Evolutionary conservation across 2,888 invertebrate species (phyloP).

Genomic region (Agriotes lineatus): DNA sequence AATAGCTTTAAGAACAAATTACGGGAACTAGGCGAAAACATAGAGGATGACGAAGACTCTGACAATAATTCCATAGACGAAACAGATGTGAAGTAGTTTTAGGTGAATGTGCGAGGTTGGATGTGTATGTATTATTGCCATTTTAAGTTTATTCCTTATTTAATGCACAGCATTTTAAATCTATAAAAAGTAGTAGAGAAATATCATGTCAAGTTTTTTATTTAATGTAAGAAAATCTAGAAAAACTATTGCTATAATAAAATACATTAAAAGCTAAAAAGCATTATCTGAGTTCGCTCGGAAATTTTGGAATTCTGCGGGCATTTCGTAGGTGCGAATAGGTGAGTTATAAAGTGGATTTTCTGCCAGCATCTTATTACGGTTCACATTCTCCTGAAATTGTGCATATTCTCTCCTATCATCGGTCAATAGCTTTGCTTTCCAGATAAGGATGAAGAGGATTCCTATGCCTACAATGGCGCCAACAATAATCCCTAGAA

Average conservation of each 20-base stretch:
- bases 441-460: conserved; percentile 54
- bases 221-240: too few relatives aligned
- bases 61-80: conserved; percentile 56
- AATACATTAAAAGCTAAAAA: background rate
- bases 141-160: background rate
- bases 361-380: conserved; percentile 38
- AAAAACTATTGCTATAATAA: too few relatives aligned
- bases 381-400: conserved; percentile 33
- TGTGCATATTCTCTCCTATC: conserved; percentile 43
- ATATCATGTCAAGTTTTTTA: too few relatives aligned
- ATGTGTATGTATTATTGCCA: background rate
- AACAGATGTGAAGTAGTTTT: conserved; percentile 34
- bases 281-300: background rate
- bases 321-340: conserved; percentile 52
- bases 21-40: conserved; percentile 61
- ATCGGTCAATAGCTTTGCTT: conserved; percentile 43
- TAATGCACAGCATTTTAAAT: background rate
- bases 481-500: conserved; percentile 48
- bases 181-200: too few relatives aligned
- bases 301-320: conserved; percentile 46
- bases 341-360: conserved; percentile 72
- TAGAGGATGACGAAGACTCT: conserved; percentile 62
- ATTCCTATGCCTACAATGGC: conserved; percentile 52
- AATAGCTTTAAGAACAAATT: conserved; percentile 61
- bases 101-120: too few relatives aligned